Percentiles rank a stretch among this genome's conserved stretches.
Conservation (phyloP, 2,797 vertebrate species). For the Heterohyrax brucei region DNA sequence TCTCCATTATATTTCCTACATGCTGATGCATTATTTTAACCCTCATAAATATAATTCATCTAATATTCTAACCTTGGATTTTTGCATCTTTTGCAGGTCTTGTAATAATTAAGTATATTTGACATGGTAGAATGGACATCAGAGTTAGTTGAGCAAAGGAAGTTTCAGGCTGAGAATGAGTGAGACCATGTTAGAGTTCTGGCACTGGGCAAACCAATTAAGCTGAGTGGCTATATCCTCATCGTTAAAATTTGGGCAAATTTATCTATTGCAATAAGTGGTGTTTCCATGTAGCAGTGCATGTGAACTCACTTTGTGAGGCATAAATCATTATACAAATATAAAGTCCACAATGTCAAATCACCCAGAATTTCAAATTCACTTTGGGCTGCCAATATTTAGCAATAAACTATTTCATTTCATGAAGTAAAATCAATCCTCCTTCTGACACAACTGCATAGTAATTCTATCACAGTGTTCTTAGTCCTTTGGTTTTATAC, state of each 20-base stretch:
- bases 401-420: neutral
- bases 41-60: neutral
- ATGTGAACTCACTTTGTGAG: neutral
- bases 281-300: neutral
- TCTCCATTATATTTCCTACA: neutral
- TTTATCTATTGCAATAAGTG: neutral
- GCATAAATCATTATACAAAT: neutral
- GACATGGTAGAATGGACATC: neutral
- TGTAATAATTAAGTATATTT: neutral
- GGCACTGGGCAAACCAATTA: neutral
- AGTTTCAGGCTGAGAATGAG: neutral
- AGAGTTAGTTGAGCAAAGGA: neutral
- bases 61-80: neutral
- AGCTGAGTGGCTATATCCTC: neutral
- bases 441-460: neutral
- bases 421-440: neutral
- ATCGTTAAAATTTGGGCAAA: neutral
- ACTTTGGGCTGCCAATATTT: neutral
- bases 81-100: neutral
- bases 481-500: neutral
- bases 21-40: neutral
- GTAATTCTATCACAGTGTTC: neutral
- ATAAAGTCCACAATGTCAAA: neutral
- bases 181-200: neutral
- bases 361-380: neutral